Base-by-base conservation (phyloP, 2,113 vertebrate genomes). In the Athene noctua region DNA sequence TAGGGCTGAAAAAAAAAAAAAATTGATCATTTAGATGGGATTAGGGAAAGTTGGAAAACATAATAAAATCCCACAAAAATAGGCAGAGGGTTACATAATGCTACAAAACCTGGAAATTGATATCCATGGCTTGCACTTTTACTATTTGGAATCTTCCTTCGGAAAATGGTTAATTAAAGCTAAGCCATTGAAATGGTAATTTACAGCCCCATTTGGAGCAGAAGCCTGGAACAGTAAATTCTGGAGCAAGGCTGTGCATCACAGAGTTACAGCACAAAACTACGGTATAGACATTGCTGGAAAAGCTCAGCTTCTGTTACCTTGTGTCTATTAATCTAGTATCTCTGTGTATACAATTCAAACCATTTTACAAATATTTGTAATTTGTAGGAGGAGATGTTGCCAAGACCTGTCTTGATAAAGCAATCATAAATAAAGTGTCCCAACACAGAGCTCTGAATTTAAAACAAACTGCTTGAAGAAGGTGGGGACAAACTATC, bases 311-410 rank as follows among this genome's bases (percentile, higher is more conserved):
- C 73, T 75, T 92, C 67, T 96, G 51, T 92, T 91, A 47, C 18
- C 68, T 73, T 62, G 58, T 90, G 58, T 68, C 85, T 84, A 89
- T 94, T 95, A 93, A 97, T 96, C 92, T 66, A 84, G 32, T 36
- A 74, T 93, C 63, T 89, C 79, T 72, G 65, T 96, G 90, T 91
- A 95, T 62, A 96, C 93, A 94, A 36, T 70, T 94, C 88, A 90
- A 95, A 84, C 70, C 34, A 59, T 96, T 96, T 96, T 91, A 92
- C 88, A 97, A 97, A 97, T 96, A 96, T 92, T 97, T 96, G 77
- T 91, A 84, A 81, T 95, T 94, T 94, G 83, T 58, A 89, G 92
- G 59, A 92, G 71, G 66, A 91, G 66, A 70, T 29, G 73, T 65
- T 96, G 96, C 94, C 88, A 96, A 92, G 84, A 65, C 32, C 79